Conservation (phyloP, 2,113 vertebrate species). For the Limanda limanda region DNA sequence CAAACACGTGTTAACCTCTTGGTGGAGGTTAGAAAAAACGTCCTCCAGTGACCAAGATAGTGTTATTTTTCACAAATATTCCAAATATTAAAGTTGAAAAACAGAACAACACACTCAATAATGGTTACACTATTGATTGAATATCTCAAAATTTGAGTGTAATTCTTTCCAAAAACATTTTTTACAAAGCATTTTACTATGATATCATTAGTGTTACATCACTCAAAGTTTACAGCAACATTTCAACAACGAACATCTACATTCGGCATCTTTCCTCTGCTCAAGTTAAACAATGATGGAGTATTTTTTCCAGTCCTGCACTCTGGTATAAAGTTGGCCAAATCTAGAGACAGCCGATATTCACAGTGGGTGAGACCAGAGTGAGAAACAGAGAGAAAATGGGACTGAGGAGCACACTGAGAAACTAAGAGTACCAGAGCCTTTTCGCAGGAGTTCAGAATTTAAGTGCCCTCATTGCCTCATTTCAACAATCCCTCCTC, state of each 20-base stretch:
- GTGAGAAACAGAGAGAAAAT: neutral
- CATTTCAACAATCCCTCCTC: constrained; percentile 38
- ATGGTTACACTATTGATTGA: too few species aligned
- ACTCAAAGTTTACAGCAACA: neutral
- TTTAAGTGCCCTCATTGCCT: constrained; percentile 27
- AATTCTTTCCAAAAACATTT: too few species aligned
- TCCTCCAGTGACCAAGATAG: too few species aligned
- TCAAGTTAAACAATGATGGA: neutral
- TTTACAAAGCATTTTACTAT: too few species aligned
- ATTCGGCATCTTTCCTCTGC: neutral
- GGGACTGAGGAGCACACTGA: neutral
- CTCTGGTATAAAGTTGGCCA: neutral
- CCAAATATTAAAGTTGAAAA: too few species aligned
- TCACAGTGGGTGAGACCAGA: constrained; percentile 1
- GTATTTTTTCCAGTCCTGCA: neutral
- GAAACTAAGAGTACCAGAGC: neutral
- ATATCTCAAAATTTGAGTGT: too few species aligned
- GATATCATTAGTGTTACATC: too few species aligned
- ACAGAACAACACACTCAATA: too few species aligned
- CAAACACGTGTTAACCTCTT: too few species aligned
- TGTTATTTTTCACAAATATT: too few species aligned
- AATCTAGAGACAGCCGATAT: neutral
- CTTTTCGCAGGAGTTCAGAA: constrained; percentile 11
- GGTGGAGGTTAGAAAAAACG: too few species aligned
- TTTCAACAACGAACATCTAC: neutral